phyloP scores from a whole-genome alignment of 2,797 vertebrate species.

The Cichlasoma orientale region DNA sequence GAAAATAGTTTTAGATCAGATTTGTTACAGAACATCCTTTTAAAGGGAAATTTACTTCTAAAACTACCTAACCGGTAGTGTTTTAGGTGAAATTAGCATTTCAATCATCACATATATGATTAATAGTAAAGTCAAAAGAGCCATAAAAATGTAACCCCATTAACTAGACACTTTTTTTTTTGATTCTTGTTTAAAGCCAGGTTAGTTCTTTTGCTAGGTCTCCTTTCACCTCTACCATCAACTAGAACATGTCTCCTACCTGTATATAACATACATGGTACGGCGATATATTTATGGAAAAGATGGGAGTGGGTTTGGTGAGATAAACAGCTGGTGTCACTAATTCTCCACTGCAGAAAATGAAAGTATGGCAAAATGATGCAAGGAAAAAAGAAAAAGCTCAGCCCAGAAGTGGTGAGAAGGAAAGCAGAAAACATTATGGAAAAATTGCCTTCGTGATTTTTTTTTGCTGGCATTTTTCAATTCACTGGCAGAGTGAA shows the following conservation, averaged over 20 bases:
- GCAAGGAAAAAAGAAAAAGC: not conserved
- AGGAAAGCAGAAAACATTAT: not conserved
- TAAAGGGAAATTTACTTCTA: not conserved
- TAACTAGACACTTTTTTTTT: rapidly evolving
- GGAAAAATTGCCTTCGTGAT: not conserved
- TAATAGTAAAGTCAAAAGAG: not conserved
- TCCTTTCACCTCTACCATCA: not conserved
- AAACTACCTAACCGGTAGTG: not conserved
- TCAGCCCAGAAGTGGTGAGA: not conserved
- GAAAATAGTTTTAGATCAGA: not conserved
- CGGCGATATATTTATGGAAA: not conserved
- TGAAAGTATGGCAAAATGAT: not conserved
- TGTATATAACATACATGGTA: no score
- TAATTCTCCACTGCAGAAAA: rapidly evolving
- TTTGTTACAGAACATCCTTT: not conserved
- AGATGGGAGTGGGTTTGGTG: not conserved
- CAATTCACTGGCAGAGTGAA: not conserved
- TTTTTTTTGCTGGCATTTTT: not conserved
- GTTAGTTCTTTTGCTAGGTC: not conserved
- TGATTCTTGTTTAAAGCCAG: no score
- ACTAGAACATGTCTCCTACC: not conserved
- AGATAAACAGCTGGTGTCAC: not conserved
- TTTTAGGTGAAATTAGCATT: not conserved
- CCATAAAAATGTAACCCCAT: not conserved
- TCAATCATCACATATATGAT: not conserved